Percentiles rank a stretch among this genome's conserved stretches.
Evolutionary conservation across 2,888 invertebrate species (phyloP).

Genomic region (Leucophenga montana): DNA sequence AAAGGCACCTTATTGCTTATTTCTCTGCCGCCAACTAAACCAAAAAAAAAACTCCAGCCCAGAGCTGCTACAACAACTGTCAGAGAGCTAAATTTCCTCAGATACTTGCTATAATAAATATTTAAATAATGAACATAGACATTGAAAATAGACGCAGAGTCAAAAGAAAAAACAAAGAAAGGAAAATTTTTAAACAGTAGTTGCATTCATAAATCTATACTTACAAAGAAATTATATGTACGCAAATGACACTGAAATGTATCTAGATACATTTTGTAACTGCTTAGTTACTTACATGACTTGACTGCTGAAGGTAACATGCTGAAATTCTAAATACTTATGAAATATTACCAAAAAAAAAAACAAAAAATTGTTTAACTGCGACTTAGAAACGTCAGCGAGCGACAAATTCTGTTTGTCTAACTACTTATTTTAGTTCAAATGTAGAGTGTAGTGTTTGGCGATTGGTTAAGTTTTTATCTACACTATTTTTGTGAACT

Average conservation of each 20-base stretch:
- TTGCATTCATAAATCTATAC: not conserved
- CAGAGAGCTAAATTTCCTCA: slow-evolving; percentile 6
- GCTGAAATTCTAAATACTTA: not conserved
- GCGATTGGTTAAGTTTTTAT: slow-evolving; percentile 41
- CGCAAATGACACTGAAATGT: slow-evolving; percentile 10
- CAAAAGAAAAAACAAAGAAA: not conserved
- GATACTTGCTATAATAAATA: slow-evolving; percentile 14
- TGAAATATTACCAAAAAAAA: not conserved
- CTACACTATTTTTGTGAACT: slow-evolving; percentile 56
- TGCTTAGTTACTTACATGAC: no score
- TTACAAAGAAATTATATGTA: not conserved
- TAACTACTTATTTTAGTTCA: not conserved
- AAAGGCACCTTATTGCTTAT: not conserved
- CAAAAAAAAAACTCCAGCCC: not conserved
- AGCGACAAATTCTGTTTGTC: slow-evolving; percentile 11
- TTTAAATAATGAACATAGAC: slow-evolving; percentile 15
- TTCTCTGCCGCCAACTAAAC: not conserved
- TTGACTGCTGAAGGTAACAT: no score
- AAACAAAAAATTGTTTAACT: slow-evolving; percentile 2
- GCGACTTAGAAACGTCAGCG: not conserved
- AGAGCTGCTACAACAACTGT: not conserved
- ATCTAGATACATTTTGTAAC: not conserved
- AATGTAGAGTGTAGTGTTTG: not conserved
- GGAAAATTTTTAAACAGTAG: not conserved
- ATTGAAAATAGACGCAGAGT: no score